phyloP scores from a whole-genome alignment of 2,113 vertebrate genomes.

The Tretioscincus oriximinensis region DNA sequence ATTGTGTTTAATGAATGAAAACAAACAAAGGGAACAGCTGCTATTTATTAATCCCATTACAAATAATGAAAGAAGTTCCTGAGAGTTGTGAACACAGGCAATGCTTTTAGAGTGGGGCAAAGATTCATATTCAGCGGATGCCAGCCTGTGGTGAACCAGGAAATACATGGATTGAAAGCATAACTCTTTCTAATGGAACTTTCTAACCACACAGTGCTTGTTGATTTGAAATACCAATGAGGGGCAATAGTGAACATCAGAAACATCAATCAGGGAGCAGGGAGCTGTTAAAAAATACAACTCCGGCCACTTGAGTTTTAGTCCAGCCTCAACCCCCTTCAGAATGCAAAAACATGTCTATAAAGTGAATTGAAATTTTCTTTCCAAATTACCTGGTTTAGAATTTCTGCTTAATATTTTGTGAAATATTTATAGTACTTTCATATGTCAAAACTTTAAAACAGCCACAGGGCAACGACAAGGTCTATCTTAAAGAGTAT shows the following conservation, averaged over 20 bases:
- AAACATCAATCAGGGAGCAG: neutral
- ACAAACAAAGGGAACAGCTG: conserved; percentile 79
- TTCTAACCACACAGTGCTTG: neutral
- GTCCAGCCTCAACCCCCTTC: too few relatives aligned
- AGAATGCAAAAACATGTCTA: too few relatives aligned
- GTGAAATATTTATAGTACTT: neutral
- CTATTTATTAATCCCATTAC: conserved; percentile 78
- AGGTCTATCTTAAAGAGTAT: neutral
- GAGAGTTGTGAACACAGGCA: conserved; percentile 65
- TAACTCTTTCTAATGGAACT: neutral
- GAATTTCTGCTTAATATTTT: neutral
- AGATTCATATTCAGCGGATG: conserved; percentile 56
- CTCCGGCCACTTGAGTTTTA: neutral
- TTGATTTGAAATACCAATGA: neutral
- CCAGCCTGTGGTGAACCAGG: conserved; percentile 22
- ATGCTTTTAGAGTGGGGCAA: conserved; percentile 26
- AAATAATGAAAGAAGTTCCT: conserved; percentile 72
- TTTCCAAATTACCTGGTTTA: too few relatives aligned
- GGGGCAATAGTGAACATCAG: neutral
- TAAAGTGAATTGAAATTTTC: too few relatives aligned
- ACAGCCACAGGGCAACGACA: neutral
- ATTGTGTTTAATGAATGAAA: conserved; percentile 78
- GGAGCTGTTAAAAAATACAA: neutral
- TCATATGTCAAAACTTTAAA: neutral
- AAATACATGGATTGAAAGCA: conserved; percentile 11